These are phyloP conservation scores for Drosophila eohydei DNA, from an alignment of 2,888 invertebrate genomes.

Conservation along the genomic window DNA sequence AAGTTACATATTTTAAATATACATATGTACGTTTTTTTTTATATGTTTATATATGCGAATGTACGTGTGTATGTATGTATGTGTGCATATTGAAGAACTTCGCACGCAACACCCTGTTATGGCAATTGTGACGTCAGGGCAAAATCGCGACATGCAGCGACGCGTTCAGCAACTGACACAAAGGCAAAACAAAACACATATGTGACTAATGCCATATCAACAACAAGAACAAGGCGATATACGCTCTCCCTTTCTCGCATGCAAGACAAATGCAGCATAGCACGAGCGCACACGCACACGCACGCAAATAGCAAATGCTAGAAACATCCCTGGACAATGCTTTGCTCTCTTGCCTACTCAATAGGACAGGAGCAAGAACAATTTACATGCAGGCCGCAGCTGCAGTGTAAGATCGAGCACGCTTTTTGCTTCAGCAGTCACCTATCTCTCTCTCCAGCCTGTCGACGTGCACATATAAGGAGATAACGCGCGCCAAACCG, in stretches of 20 bases:
- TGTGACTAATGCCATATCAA: conserved; percentile 31
- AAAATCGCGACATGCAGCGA: conserved; percentile 69
- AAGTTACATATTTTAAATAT: not conserved
- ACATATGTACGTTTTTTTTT: too few species aligned
- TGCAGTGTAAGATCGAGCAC: conserved; percentile 20
- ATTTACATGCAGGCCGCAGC: conserved; percentile 20
- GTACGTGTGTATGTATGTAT: not conserved
- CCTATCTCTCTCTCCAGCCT: not conserved
- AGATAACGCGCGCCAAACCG: conserved; percentile 41
- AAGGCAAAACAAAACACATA: conserved; percentile 31
- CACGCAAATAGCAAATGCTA: conserved; percentile 12
- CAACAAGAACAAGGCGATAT: conserved; percentile 16
- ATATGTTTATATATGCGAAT: not conserved
- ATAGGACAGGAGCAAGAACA: not conserved
- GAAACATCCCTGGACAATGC: conserved; percentile 33
- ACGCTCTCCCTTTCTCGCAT: conserved; percentile 19
- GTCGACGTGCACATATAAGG: conserved; percentile 33
- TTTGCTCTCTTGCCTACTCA: conserved; percentile 14
- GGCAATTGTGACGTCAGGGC: conserved; percentile 56
- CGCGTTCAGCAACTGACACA: conserved; percentile 35
- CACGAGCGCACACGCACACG: conserved; percentile 28
- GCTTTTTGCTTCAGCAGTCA: not conserved
- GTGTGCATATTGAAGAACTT: not conserved
- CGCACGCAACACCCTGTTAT: conserved; percentile 47
- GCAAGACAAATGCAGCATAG: conserved; percentile 11